phyloP scores from a whole-genome alignment of 2,888 invertebrate genomes.

The Leistus spinibarbis region DNA sequence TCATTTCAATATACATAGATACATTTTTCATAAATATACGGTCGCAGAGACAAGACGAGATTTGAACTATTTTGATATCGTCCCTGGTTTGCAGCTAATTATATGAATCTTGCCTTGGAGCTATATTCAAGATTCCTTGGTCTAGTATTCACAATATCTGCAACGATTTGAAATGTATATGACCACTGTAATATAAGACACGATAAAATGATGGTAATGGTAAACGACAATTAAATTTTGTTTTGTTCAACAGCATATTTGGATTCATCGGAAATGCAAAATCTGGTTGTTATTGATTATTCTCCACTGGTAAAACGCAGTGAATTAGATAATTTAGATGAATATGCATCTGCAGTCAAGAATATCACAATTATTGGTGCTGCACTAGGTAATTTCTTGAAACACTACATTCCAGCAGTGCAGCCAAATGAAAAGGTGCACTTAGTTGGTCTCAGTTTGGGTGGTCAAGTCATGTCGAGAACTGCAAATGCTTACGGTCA shows the following conservation, averaged over 20 bases:
- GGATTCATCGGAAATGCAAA: not conserved
- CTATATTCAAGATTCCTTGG: no score
- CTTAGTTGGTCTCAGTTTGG: conserved; percentile 24
- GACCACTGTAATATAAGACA: no score
- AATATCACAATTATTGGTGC: conserved; percentile 14
- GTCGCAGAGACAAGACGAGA: no score
- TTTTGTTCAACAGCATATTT: conserved; percentile 18
- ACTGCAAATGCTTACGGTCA: conserved; percentile 20
- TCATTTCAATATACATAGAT: no score
- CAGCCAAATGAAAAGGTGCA: conserved; percentile 17
- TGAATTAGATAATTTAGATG: not conserved
- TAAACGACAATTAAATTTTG: no score
- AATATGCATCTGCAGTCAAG: not conserved
- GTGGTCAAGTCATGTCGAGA: conserved; percentile 26
- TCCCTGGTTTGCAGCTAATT: no score
- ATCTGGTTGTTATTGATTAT: conserved; percentile 19
- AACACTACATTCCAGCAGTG: conserved; percentile 5
- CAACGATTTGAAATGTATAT: no score
- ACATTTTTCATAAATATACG: no score
- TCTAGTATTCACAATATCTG: no score
- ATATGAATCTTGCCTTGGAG: no score
- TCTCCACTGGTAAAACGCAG: conserved; percentile 6
- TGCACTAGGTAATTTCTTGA: conserved; percentile 15
- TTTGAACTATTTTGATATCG: no score
- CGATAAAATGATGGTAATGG: no score